phyloP scores from a whole-genome alignment of 2,113 vertebrate genomes.

The Alaudala cheleensis region DNA sequence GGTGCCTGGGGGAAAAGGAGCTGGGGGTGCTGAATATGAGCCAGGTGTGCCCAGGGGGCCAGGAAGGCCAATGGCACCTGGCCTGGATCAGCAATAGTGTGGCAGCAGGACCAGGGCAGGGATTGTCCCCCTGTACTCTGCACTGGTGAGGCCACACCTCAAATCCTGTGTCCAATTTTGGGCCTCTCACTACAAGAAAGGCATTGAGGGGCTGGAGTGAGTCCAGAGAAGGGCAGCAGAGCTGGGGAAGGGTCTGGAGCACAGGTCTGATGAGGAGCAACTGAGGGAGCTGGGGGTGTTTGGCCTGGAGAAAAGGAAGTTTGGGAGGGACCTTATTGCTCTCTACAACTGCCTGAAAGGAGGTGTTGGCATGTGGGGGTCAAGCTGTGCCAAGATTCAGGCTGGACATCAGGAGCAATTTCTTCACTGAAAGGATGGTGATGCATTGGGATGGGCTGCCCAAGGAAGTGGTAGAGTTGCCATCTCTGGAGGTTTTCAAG shows the following conservation, averaged over 20 bases:
- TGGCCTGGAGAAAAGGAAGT: neutral
- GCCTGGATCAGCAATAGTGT: neutral
- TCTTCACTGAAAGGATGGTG: neutral
- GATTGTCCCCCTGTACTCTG: rapidly evolving
- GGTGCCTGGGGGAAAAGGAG: rapidly evolving
- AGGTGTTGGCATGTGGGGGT: neutral
- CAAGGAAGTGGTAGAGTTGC: neutral
- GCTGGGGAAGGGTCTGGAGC: neutral
- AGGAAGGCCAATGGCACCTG: neutral
- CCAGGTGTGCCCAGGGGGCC: neutral
- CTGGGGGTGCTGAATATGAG: neutral
- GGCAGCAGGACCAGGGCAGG: neutral
- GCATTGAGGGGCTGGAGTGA: rapidly evolving
- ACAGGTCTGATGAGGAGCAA: neutral
- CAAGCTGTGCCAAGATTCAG: neutral
- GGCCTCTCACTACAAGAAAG: neutral
- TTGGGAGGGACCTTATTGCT: rapidly evolving
- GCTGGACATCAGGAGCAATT: neutral
- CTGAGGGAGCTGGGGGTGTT: neutral
- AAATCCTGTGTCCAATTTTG: neutral
- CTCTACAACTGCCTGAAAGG: neutral
- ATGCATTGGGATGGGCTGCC: neutral
- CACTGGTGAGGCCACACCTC: neutral
- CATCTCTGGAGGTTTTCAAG: neutral
- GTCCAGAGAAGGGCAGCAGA: rapidly evolving